Evolutionary conservation across 2,888 invertebrate species (phyloP).

Genomic region (Yponomeuta malinellus): DNA sequence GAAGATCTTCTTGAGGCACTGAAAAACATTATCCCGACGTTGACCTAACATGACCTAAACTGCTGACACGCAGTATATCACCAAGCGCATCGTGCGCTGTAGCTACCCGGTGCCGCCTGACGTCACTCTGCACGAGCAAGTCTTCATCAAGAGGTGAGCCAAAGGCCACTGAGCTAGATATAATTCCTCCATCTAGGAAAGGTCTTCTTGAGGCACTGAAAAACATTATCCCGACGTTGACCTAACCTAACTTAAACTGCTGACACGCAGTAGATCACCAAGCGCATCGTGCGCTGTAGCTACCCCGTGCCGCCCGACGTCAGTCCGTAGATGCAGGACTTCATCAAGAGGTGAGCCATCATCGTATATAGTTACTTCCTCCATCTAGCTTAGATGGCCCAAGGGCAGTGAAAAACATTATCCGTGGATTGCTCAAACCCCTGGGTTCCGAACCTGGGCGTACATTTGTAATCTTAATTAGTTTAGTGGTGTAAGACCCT

Average conservation of each 20-base stretch:
- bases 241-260: too few species aligned
- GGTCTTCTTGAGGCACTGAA: too few species aligned
- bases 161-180: too few species aligned
- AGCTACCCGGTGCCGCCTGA: conserved; percentile 92
- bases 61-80: conserved; percentile 94
- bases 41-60: conserved; percentile 60
- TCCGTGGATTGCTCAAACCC: too few species aligned
- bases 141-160: conserved; percentile 76
- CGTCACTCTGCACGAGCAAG: conserved; percentile 80
- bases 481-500: too few species aligned
- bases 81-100: conserved; percentile 89
- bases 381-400: background rate
- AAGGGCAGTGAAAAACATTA: too few species aligned
- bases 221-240: too few species aligned
- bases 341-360: conserved; percentile 67
- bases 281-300: conserved; percentile 88
- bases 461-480: too few species aligned
- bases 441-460: too few species aligned
- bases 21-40: too few species aligned
- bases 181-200: too few species aligned
- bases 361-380: background rate
- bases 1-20: too few species aligned
- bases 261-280: conserved; percentile 82
- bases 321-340: conserved; percentile 80
- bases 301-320: conserved; percentile 93